phyloP scores from a whole-genome alignment of 2,888 invertebrate genomes.

The Psylliodes chrysocephalus region DNA sequence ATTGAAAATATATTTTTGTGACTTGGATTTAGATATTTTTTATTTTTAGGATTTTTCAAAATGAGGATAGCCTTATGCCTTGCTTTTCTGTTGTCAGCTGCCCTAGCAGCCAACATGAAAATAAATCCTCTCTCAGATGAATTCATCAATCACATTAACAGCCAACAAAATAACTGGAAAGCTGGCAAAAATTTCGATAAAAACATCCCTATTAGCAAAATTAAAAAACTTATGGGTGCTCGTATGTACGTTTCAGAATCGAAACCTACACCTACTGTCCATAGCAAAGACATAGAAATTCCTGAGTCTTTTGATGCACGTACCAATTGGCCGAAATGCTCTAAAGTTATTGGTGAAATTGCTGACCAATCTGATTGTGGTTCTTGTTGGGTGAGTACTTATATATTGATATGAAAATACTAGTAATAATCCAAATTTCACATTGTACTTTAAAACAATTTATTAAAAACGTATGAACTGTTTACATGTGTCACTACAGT shows the following conservation, averaged over 20 bases:
- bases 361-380: conserved; percentile 89
- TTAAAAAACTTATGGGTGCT: conserved; percentile 77
- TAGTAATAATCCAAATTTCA: no score
- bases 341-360: conserved; percentile 78
- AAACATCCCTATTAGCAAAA: conserved; percentile 69
- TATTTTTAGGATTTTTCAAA: background rate
- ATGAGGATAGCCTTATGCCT: conserved; percentile 5
- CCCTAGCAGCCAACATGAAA: background rate
- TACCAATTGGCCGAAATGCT: conserved; percentile 80
- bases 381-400: conserved; percentile 79
- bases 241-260: conserved; percentile 51
- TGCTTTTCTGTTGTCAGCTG: background rate
- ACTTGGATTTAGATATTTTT: no score
- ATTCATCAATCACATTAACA: conserved; percentile 77
- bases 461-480: background rate
- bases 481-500: no score
- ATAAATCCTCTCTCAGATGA: conserved; percentile 73
- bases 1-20: no score
- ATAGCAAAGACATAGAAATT: conserved; percentile 29
- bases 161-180: conserved; percentile 76
- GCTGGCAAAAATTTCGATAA: conserved; percentile 81
- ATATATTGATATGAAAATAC: no score
- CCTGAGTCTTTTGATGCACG: conserved; percentile 85
- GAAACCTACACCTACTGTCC: background rate
- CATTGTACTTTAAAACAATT: background rate